These are phyloP conservation scores for Cryptoblepharus egeriae DNA, from an alignment of 2,797 vertebrate genomes.

Conservation along the genomic window DNA sequence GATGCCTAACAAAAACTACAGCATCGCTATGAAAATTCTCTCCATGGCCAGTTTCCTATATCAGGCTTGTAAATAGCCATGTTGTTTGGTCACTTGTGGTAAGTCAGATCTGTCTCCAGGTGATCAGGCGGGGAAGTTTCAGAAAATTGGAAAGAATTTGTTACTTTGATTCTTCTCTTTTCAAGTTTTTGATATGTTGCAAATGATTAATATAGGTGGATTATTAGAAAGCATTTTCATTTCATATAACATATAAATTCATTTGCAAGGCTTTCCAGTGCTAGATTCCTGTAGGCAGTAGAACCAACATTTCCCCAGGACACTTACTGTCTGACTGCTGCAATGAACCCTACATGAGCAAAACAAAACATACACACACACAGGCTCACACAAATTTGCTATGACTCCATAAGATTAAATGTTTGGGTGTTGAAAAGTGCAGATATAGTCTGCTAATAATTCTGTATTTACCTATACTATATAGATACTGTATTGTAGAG, in stretches of 20 bases:
- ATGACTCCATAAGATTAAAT: too few species aligned
- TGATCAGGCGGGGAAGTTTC: neutral
- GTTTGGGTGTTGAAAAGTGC: slow-evolving; percentile 16
- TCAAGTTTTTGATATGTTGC: neutral
- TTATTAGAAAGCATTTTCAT: neutral
- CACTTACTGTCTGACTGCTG: neutral
- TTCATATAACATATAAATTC: too few species aligned
- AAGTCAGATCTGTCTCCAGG: neutral
- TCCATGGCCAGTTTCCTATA: neutral
- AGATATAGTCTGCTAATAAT: slow-evolving; percentile 22
- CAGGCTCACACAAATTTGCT: neutral
- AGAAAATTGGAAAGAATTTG: neutral
- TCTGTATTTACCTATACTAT: too few species aligned
- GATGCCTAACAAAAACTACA: neutral
- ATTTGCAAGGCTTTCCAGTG: neutral
- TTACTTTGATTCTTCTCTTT: neutral
- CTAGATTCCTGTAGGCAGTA: neutral
- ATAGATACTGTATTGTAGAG: too few species aligned
- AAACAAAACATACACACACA: too few species aligned
- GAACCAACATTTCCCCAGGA: neutral
- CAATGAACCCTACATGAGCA: slow-evolving; percentile 8
- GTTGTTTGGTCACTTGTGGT: neutral
- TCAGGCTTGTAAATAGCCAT: neutral
- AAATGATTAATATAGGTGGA: neutral
- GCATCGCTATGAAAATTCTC: neutral